phyloP scores from a whole-genome alignment of 2,797 vertebrate species.

The Triplophysa bombifrons region DNA sequence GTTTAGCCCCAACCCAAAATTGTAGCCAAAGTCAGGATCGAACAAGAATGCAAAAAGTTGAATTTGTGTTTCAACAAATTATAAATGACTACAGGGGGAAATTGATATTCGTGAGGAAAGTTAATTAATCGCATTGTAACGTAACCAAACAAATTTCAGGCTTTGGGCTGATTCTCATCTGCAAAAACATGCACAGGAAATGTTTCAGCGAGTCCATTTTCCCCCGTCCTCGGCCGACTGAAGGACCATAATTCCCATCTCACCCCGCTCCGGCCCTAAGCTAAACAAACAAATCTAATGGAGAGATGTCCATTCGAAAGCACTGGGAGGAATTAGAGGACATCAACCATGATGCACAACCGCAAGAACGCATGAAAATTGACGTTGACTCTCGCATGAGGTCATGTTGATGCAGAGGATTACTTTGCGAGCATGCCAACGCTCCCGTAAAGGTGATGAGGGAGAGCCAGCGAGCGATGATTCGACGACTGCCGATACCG shows the following conservation, averaged over 20 bases:
- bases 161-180: constrained; percentile 72
- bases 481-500: constrained; percentile 28
- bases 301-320: constrained; percentile 53
- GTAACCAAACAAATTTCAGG: constrained; percentile 29
- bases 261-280: constrained; percentile 2
- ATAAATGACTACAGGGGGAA: no score
- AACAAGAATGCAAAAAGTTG: no score
- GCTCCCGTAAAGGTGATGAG: constrained; percentile 63
- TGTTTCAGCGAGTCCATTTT: constrained; percentile 75
- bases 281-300: constrained; percentile 57
- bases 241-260: constrained; percentile 64
- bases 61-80: no score
- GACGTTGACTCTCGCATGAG: constrained; percentile 62
- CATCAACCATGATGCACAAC: constrained; percentile 64
- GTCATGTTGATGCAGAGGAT: constrained; percentile 63
- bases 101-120: no score
- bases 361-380: constrained; percentile 67
- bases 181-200: constrained; percentile 82
- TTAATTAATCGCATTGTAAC: no score
- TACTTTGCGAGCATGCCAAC: neutral
- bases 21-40: no score
- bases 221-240: constrained; percentile 66
- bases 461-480: constrained; percentile 13
- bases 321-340: constrained; percentile 63
- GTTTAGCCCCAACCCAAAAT: no score